These are phyloP conservation scores for Eurystomus gularis DNA, from an alignment of 2,113 vertebrate species.

Conservation along the genomic window DNA sequence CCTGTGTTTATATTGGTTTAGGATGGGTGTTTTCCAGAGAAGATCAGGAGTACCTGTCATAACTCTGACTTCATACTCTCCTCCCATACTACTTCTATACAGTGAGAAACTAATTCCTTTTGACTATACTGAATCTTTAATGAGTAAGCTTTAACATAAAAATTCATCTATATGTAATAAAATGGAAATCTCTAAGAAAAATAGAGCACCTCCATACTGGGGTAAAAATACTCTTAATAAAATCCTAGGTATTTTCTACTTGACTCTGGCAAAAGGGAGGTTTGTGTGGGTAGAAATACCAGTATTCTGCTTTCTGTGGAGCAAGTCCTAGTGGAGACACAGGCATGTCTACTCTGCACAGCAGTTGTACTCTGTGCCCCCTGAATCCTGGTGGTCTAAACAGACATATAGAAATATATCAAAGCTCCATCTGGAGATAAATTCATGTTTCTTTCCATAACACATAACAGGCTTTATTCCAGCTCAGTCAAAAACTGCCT, in stretches of 20 bases:
- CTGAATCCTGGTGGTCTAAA: background rate
- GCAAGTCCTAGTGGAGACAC: background rate
- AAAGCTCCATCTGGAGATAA: background rate
- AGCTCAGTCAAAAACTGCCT: background rate
- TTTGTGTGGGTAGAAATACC: background rate
- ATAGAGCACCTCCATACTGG: accelerated
- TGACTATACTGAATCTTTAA: background rate
- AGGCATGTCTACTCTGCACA: background rate
- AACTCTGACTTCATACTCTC: background rate
- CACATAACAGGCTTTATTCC: background rate
- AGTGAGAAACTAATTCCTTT: background rate
- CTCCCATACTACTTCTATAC: background rate
- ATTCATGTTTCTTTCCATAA: background rate
- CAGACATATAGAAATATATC: background rate
- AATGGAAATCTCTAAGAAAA: background rate
- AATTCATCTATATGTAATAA: background rate
- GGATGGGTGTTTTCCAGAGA: background rate
- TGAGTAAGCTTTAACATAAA: background rate
- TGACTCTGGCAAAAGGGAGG: background rate
- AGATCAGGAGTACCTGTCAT: background rate
- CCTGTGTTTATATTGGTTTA: background rate
- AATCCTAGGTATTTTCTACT: background rate
- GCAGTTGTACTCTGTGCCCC: background rate
- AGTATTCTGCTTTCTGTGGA: background rate
- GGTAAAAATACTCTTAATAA: background rate